These are phyloP conservation scores for Pachliopta kotzebuea DNA, from an alignment of 2,888 invertebrate genomes.

Conservation along the genomic window DNA sequence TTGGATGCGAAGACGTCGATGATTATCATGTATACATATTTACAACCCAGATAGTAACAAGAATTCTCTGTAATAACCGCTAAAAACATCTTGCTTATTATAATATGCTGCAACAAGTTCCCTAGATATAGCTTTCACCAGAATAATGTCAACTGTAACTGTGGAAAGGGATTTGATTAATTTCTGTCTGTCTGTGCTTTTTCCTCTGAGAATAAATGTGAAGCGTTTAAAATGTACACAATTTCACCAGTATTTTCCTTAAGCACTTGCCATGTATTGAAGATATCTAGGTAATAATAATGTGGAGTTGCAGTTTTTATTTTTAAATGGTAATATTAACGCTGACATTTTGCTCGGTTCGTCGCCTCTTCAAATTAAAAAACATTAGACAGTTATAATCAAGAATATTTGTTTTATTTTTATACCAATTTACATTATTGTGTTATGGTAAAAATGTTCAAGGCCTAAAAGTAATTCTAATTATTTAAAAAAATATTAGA, in stretches of 20 bases:
- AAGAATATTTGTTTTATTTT: too few species aligned
- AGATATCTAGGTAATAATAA: not conserved
- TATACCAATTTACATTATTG: too few species aligned
- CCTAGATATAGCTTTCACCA: not conserved
- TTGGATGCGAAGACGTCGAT: too few species aligned
- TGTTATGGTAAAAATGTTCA: too few species aligned
- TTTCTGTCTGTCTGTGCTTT: not conserved
- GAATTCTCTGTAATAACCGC: too few species aligned
- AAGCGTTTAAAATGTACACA: not conserved
- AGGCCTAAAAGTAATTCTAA: too few species aligned
- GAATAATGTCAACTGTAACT: not conserved
- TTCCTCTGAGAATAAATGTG: not conserved
- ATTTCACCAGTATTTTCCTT: not conserved
- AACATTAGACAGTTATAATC: too few species aligned
- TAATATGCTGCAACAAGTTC: not conserved
- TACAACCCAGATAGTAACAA: not conserved
- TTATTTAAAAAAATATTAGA: too few species aligned
- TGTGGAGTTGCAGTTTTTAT: not conserved
- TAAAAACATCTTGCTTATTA: not conserved
- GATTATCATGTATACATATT: not conserved
- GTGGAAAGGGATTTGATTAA: not conserved
- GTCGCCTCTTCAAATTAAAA: too few species aligned
- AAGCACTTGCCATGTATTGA: not conserved
- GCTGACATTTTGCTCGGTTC: too few species aligned
- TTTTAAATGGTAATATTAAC: not conserved